Evolutionary conservation across 2,113 vertebrate species (phyloP).

Genomic region (Empidonax alnorum): DNA sequence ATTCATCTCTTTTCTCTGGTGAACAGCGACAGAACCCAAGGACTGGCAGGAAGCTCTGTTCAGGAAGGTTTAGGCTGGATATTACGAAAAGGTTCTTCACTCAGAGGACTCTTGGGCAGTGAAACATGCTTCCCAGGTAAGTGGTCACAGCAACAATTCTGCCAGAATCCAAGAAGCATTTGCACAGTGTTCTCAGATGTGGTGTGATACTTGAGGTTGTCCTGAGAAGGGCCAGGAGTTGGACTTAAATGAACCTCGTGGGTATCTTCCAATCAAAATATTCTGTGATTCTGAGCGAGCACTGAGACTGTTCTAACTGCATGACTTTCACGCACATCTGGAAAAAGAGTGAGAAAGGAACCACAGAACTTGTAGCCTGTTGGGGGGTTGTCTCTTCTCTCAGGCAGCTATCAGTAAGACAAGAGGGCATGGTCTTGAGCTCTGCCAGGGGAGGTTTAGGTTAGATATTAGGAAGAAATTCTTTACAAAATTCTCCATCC

Average conservation of each 20-base stretch:
- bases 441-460: too few species aligned
- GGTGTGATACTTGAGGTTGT: not conserved
- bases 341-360: not conserved
- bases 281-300: not conserved
- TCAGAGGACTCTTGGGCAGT: not conserved
- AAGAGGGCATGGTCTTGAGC: too few species aligned
- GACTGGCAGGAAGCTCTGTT: not conserved
- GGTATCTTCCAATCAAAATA: not conserved
- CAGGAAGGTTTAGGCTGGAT: not conserved
- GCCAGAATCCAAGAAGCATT: not conserved
- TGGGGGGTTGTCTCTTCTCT: too few species aligned
- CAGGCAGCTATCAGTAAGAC: too few species aligned
- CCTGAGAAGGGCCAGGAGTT: not conserved
- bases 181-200: not conserved
- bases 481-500: too few species aligned
- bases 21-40: not conserved
- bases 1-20: too few species aligned
- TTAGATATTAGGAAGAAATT: too few species aligned
- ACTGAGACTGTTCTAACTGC: not conserved
- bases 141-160: not conserved
- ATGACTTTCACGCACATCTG: not conserved
- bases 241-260: not conserved
- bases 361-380: too few species aligned
- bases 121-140: not conserved
- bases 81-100: not conserved